Base-by-base conservation (phyloP, 2,888 invertebrate species). In the Nemurella pictetii region DNA sequence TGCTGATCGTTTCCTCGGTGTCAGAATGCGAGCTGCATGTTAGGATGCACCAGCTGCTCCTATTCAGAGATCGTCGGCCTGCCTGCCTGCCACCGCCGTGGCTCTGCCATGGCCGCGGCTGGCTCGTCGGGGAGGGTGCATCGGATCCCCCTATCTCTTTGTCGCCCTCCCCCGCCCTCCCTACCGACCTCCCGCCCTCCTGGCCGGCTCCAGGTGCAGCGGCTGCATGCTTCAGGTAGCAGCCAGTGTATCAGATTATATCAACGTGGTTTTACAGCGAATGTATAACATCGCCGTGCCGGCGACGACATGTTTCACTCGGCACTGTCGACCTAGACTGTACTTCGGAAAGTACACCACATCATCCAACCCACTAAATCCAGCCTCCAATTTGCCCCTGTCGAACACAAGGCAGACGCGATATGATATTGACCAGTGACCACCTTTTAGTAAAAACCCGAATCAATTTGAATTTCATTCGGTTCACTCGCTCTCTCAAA, bases 41-140 rank as follows among this genome's bases (percentile, higher is more conserved):
- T n/a, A n/a, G 20, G 26, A 3, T 75, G 75, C 75, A 75, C 75
- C 75, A 75, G 75, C 75, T 75, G 75, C 75, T n/a, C 75, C 7
- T 26, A 75, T 75, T 75, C 75, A 75, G 26, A 26, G 28, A 75
- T 26, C 26, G 55, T 7, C 9, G 7, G 55, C 55, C 7, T 36
- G 15, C 15, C 7, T 15, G 9, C 55, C 55, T 36, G 9, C 15
- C 55, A 7, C 15, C 75, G 26, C 75, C n/a, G n/a, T n/a, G n/a
- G n/a, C 75, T 27, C 75, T 2, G 28, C 30, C 30, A 3, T 4
- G 4, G 26, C 27, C 9, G 4, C 25, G 28, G 75, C 9, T n/a
- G n/a, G n/a, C n/a, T n/a, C 5, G n/a, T 20, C 28, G 75, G 9
- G 75, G 27, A 75, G 75, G 75, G 75, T 75, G 75, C 75, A 75